A percentile compares a stretch with the other conserved stretches of the same genome.
phyloP scores from a whole-genome alignment of 2,797 vertebrate genomes.

The Lutjanus campechanus region DNA sequence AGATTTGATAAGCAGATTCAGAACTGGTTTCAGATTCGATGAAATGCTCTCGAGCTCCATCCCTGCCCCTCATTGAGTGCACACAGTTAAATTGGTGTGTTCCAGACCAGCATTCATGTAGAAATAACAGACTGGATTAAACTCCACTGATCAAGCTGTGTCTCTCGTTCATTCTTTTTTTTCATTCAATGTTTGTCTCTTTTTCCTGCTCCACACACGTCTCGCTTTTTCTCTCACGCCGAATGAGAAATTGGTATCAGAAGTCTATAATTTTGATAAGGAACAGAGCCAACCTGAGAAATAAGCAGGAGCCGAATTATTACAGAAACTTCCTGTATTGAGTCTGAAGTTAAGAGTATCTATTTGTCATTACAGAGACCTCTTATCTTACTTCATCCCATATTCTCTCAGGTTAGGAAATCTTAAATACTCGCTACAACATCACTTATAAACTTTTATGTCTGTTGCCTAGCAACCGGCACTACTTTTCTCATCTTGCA shows the following conservation, averaged over 20 bases:
- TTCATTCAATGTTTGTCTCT: too few relatives aligned
- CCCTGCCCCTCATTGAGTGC: slow-evolving; percentile 7
- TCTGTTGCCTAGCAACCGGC: too few relatives aligned
- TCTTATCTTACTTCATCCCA: too few relatives aligned
- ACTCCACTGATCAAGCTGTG: slow-evolving; percentile 44
- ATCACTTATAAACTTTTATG: too few relatives aligned
- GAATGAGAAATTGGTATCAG: not conserved
- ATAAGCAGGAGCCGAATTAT: not conserved
- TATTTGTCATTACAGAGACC: too few relatives aligned
- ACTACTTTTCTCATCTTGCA: too few relatives aligned
- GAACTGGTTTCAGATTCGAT: not conserved
- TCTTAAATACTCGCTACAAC: too few relatives aligned
- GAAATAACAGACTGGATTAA: slow-evolving; percentile 65
- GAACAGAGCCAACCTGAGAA: not conserved
- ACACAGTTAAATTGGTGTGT: slow-evolving; percentile 42
- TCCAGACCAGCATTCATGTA: slow-evolving; percentile 62
- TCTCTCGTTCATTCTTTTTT: not conserved
- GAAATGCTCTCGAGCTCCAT: slow-evolving; percentile 3
- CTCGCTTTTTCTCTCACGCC: not conserved
- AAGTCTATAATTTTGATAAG: not conserved
- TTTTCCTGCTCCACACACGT: not conserved
- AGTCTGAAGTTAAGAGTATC: too few relatives aligned
- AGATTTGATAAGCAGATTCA: not conserved
- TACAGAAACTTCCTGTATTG: too few relatives aligned
- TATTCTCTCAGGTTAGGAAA: too few relatives aligned